Percentiles rank a stretch among this genome's conserved stretches.
These are phyloP conservation scores for Pinctada fucata DNA, from an alignment of 2,888 invertebrate genomes.

Conservation along the genomic window DNA sequence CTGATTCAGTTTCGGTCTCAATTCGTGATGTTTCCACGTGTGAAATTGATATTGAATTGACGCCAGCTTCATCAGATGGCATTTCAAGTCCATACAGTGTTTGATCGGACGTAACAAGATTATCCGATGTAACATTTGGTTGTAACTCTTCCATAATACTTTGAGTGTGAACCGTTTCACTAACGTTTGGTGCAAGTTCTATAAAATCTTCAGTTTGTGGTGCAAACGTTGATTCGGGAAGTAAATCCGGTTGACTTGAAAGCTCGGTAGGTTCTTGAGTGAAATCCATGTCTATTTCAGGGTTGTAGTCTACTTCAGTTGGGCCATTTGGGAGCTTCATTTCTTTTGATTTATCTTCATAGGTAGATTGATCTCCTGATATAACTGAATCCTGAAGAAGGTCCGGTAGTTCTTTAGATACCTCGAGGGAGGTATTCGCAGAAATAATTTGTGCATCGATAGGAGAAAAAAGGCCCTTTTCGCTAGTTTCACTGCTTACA, in stretches of 20 bases:
- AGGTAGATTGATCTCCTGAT: slow-evolving; percentile 22
- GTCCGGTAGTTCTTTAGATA: slow-evolving; percentile 33
- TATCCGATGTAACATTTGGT: slow-evolving; percentile 54
- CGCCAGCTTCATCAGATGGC: slow-evolving; percentile 73
- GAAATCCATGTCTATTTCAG: slow-evolving; percentile 74
- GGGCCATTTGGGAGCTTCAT: slow-evolving; percentile 77
- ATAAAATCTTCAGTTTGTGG: slow-evolving; percentile 26
- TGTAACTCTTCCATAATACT: slow-evolving; percentile 64
- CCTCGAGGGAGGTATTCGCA: slow-evolving; percentile 8
- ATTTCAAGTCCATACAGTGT: slow-evolving; percentile 77
- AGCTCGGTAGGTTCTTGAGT: slow-evolving; percentile 30
- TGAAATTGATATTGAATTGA: slow-evolving; percentile 53
- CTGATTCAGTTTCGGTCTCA: slow-evolving; percentile 57
- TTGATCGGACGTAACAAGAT: slow-evolving; percentile 66
- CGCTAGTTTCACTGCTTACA: slow-evolving; percentile 68
- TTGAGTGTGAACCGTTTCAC: slow-evolving; percentile 50
- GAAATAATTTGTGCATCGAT: slow-evolving; percentile 46
- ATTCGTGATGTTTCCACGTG: slow-evolving; percentile 46
- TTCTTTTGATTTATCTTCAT: slow-evolving; percentile 18
- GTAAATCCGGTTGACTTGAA: slow-evolving; percentile 33
- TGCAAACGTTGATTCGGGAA: slow-evolving; percentile 20
- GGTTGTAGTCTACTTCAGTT: slow-evolving; percentile 79
- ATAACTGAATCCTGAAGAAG: slow-evolving; percentile 31
- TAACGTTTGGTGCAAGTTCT: slow-evolving; percentile 33
- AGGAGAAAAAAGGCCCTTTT: slow-evolving; percentile 54